Evolutionary conservation across 2,797 vertebrate genomes (phyloP), one percentile per base, ranked within the genome.

Genomic region (Smutsia temminckii): DNA sequence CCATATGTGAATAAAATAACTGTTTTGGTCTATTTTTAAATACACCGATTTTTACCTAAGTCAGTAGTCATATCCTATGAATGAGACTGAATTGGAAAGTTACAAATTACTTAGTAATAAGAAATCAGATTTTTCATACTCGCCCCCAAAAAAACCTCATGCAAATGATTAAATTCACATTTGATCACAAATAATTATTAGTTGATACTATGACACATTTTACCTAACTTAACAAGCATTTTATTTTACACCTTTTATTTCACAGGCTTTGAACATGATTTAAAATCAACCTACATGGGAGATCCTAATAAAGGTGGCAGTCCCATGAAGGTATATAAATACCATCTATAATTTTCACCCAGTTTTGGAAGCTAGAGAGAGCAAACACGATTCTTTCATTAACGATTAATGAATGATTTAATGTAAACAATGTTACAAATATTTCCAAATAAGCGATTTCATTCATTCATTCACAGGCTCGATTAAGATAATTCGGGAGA

Each of bases 21-120:
- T 71, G 8, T 10, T 63, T 68, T 23, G 27, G 6, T 53, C 46
- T 83, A 16, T 49, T 91, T 46, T 79, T 74, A 63, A 87, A 79
- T 68, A 59, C 59, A 23, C 40, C 29, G 3, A 96, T 97, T 97
- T 92, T 74, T 32, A 37, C 34, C 20, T 37, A 49, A 68, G 71
- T 34, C 64, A 74, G 13, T 42, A 68, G 23, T 59, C 49, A 25
- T 53, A 8, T 21, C 61, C 20, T 77, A 10, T 32, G 8, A 78
- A 37, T 75, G 23, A 92, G 20, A 81, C 29, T 51, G 9, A 93
- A 92, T 32, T 81, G 34, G 51, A 40, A 95, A 81, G 61, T 66
- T 29, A n/a, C 16, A 57, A 64, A 68, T 92, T 29, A 40, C 8
- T 32, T 9, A 69, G 6, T 81, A 53, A 71, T 32, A 57, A 80